Percentiles rank a stretch among this genome's conserved stretches.
These are phyloP conservation scores for Chunga burmeisteri DNA, from an alignment of 2,113 vertebrate species.

Conservation along the genomic window DNA sequence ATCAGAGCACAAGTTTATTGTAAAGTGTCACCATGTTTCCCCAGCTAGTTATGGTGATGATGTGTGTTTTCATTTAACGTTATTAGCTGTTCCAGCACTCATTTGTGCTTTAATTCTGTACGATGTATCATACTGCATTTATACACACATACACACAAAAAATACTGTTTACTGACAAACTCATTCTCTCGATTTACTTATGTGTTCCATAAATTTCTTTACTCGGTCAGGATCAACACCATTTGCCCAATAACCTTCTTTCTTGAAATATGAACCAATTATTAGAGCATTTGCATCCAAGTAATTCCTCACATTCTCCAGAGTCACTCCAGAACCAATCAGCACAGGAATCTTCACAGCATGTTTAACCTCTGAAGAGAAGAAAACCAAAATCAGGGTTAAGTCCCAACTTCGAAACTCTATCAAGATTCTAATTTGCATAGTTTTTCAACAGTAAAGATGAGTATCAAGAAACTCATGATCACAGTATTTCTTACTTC, in stretches of 20 bases:
- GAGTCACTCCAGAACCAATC: slow-evolving; percentile 85
- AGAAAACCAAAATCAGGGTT: neutral
- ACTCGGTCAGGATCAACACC: slow-evolving; percentile 74
- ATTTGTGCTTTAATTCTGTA: neutral
- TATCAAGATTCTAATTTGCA: neutral
- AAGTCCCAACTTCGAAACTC: neutral
- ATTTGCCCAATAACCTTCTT: slow-evolving; percentile 81
- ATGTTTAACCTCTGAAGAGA: slow-evolving; percentile 73
- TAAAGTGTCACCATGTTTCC: neutral
- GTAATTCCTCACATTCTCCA: slow-evolving; percentile 76
- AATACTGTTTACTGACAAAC: neutral
- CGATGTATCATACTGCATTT: neutral
- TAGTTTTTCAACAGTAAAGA: neutral
- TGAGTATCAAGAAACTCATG: neutral
- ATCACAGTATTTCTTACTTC: neutral
- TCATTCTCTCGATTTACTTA: slow-evolving; percentile 71
- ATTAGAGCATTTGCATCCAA: slow-evolving; percentile 75
- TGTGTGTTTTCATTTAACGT: neutral
- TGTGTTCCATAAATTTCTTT: slow-evolving; percentile 80
- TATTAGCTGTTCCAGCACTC: neutral
- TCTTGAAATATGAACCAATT: slow-evolving; percentile 87
- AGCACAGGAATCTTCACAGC: slow-evolving; percentile 78
- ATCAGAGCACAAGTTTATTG: neutral
- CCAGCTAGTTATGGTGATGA: neutral
- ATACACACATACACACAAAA: neutral